Evolutionary conservation across 2,113 vertebrate genomes (phyloP).

Genomic region (Perca flavescens): DNA sequence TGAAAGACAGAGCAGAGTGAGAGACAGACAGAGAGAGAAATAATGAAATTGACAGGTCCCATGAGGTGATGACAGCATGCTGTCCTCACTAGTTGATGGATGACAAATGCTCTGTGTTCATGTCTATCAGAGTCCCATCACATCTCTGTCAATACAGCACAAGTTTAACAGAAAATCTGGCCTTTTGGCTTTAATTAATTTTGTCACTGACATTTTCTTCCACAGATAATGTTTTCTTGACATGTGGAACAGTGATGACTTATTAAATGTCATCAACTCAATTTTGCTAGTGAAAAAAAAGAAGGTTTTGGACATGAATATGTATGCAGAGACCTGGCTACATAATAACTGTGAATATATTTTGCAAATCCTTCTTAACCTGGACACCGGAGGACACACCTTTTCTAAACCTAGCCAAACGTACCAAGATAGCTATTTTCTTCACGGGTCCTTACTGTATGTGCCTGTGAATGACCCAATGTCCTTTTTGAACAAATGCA

Average conservation of each 20-base stretch:
- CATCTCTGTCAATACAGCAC: conserved; percentile 44
- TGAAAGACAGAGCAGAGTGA: conserved; percentile 43
- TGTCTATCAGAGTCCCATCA: conserved; percentile 64
- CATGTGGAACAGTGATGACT: neutral
- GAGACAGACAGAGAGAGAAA: conserved; percentile 47
- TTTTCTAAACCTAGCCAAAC: neutral
- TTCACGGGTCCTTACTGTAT: conserved; percentile 1
- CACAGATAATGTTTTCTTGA: conserved; percentile 22
- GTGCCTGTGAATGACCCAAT: neutral
- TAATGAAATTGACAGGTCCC: conserved; percentile 73
- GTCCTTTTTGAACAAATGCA: neutral
- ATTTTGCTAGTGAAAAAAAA: neutral
- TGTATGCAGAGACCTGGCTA: too few relatives aligned
- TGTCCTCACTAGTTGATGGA: conserved; percentile 73
- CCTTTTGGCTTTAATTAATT: conserved; percentile 56
- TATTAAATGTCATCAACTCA: conserved; percentile 9
- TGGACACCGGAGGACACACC: neutral
- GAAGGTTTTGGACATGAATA: neutral
- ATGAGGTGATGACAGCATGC: conserved; percentile 71
- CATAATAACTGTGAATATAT: neutral
- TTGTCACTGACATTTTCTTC: conserved; percentile 51
- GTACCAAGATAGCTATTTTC: neutral
- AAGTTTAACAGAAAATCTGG: conserved; percentile 46
- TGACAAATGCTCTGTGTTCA: conserved; percentile 74
- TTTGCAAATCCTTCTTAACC: neutral